Base-by-base conservation (phyloP, 2,797 vertebrate genomes). In the Acanthiza pusilla region DNA sequence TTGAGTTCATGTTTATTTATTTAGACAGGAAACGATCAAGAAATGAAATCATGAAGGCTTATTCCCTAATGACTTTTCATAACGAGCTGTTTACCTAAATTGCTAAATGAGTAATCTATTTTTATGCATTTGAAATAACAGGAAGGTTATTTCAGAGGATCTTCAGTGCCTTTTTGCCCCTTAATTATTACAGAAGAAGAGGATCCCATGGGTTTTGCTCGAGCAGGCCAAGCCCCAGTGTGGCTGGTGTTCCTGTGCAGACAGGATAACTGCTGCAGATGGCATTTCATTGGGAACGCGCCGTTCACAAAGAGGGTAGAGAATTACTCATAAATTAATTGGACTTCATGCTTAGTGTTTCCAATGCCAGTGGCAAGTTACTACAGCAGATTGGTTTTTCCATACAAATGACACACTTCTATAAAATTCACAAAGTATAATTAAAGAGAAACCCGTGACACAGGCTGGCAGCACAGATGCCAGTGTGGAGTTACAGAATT, bases 41-140 rank as follows among this genome's bases (percentile, higher is more conserved):
- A 94, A 96, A 92, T 97, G 95, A 96, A 96, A 96, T 94, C 93
- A 96, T 96, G 85, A 96, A 95, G 73, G 16, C 94, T 94, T 91
- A 89, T 88, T 97, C 96, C 94, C 87, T 71, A 48, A 51, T 87
- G 96, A 85, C 45, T 95, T 93, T 82, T 93, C 82, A 78, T 96
- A 95, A 91, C 4, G 2, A 89, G 74, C 94, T 97, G 94, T 96
- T 95, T 97, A 95, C 84, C 91, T 96, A 95, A 84, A 87, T 67
- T 95, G 80, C 95, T 91, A 82, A 94, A 87, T 67, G 68, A 90
- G 66, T 75, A 94, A 73, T 73, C 89, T 93, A 91, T 93, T 94
- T 92, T 96, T 95, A 63, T 92, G 78, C 68, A 94, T 95, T 94
- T n/a, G 3, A 17, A 95, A 91, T 80, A 94, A 91, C 88, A 93